phyloP scores from a whole-genome alignment of 2,113 vertebrate genomes.

The Eurypyga helias region DNA sequence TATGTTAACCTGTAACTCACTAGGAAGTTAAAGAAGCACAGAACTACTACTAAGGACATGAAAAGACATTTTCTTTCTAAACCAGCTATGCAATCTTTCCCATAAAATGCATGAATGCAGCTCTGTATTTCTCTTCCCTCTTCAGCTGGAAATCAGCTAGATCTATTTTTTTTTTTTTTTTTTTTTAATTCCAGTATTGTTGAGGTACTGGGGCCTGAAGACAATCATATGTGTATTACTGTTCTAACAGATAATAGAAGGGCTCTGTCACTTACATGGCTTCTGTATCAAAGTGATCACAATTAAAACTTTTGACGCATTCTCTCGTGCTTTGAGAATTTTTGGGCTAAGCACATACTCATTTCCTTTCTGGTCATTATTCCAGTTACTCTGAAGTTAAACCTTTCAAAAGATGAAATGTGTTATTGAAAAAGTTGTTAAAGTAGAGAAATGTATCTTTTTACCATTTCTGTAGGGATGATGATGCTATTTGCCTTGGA shows the following conservation, averaged over 20 bases:
- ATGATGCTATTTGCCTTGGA: neutral
- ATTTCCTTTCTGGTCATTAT: constrained; percentile 52
- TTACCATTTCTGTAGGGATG: neutral
- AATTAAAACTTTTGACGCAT: constrained; percentile 67
- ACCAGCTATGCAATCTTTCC: constrained; percentile 85
- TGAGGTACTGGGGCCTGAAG: constrained; percentile 73
- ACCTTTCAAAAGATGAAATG: constrained; percentile 60
- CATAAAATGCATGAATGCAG: constrained; percentile 75
- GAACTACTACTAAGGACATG: constrained; percentile 56
- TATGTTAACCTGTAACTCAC: neutral
- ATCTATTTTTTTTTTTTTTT: neutral
- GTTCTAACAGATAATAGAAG: constrained; percentile 80
- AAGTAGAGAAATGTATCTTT: neutral
- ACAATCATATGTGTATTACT: constrained; percentile 81
- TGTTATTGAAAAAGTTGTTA: neutral
- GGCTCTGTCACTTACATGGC: constrained; percentile 78
- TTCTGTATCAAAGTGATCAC: constrained; percentile 55
- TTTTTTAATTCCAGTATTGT: constrained; percentile 49
- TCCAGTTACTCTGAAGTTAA: constrained; percentile 65
- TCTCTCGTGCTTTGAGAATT: constrained; percentile 57
- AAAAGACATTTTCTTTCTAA: constrained; percentile 64
- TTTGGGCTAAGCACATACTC: constrained; percentile 28
- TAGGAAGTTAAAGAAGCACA: constrained; percentile 60
- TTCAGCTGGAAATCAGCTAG: constrained; percentile 51
- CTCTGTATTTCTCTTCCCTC: neutral